Evolutionary conservation across 2,113 vertebrate species (phyloP).

Genomic region (Bubalus kerabau): DNA sequence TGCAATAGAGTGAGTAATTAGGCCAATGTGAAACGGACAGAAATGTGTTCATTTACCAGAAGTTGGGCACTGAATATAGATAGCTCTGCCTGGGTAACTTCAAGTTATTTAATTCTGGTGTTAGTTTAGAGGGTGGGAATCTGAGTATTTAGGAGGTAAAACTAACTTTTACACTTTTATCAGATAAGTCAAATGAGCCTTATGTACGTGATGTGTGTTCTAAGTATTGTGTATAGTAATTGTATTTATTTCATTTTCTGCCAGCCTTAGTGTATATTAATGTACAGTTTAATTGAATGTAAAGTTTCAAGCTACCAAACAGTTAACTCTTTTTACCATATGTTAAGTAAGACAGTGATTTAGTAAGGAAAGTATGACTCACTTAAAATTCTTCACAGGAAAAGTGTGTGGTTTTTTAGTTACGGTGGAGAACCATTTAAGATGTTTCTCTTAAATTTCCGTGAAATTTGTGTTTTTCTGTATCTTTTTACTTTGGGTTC

Average conservation of each 20-base stretch:
- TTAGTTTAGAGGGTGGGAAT: neutral
- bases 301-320: slow-evolving; percentile 40
- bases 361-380: slow-evolving; percentile 59
- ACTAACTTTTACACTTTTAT: neutral
- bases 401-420: slow-evolving; percentile 23
- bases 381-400: slow-evolving; percentile 44
- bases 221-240: neutral
- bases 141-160: neutral
- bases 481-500: slow-evolving; percentile 21
- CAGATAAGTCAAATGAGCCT: neutral
- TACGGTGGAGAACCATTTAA: neutral
- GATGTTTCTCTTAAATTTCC: slow-evolving; percentile 3
- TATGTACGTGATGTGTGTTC: neutral
- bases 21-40: neutral
- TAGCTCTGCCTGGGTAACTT: neutral
- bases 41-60: slow-evolving; percentile 5
- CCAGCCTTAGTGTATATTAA: slow-evolving; percentile 1
- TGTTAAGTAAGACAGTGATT: slow-evolving; percentile 48
- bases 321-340: slow-evolving; percentile 52
- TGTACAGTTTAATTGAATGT: slow-evolving; percentile 11
- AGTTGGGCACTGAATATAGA: neutral
- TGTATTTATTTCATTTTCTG: neutral
- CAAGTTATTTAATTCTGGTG: neutral
- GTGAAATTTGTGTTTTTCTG: slow-evolving; percentile 19
- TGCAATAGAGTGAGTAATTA: slow-evolving; percentile 18